A percentile compares a stretch with the other conserved stretches of the same genome.
Evolutionary conservation across 2,113 vertebrate genomes (phyloP).

Genomic region (Percopsis transmontana): DNA sequence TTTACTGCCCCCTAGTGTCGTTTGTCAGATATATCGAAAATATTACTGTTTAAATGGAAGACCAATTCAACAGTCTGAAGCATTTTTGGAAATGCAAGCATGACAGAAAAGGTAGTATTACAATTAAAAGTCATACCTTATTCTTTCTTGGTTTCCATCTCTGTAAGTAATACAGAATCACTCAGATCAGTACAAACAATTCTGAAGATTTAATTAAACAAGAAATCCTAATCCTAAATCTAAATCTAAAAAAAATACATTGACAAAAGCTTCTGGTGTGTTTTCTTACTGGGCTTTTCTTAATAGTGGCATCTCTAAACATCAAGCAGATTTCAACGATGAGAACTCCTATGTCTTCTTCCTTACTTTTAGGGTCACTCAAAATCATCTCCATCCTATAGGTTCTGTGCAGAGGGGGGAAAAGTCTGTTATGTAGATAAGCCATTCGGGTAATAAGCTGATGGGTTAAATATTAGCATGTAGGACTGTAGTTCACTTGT

Average conservation of each 20-base stretch:
- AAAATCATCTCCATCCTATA: conserved; percentile 83
- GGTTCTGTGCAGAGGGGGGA: conserved; percentile 70
- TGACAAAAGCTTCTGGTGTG: background rate
- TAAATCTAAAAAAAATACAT: background rate
- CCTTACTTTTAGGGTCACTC: conserved; percentile 90
- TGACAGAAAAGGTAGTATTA: background rate
- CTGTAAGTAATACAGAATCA: conserved; percentile 42
- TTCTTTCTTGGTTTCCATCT: conserved; percentile 66
- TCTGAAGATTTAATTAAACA: background rate
- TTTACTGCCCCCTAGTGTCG: conserved; percentile 80
- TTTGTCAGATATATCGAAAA: background rate
- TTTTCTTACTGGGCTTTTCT: conserved; percentile 77
- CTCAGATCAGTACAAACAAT: conserved; percentile 19
- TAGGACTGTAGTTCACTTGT: conserved; percentile 78
- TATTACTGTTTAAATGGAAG: background rate
- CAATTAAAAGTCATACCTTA: conserved; percentile 59
- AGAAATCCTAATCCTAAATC: no score
- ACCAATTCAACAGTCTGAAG: background rate
- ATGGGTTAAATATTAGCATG: background rate
- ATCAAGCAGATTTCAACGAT: conserved; percentile 84
- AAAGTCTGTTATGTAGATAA: background rate
- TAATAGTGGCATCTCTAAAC: conserved; percentile 86
- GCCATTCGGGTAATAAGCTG: background rate
- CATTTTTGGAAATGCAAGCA: background rate
- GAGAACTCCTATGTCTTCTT: conserved; percentile 92